Conservation (phyloP, 2,797 vertebrate species). For the Chaetophractus vellerosus region DNA sequence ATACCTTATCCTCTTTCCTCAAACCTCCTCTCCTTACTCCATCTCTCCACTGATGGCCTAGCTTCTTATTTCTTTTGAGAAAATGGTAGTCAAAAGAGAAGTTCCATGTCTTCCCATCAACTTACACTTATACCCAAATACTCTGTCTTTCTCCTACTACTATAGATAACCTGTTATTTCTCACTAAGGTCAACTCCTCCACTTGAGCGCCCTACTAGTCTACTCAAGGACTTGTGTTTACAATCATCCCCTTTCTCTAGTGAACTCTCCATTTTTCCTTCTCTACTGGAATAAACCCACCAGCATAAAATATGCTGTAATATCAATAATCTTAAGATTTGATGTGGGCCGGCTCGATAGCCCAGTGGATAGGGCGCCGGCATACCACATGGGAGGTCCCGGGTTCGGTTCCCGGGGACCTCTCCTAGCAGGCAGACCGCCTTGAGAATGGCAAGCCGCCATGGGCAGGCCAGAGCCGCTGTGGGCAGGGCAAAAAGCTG, state of each 20-base stretch:
- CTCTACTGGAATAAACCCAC: not conserved
- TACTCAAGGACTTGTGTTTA: not conserved
- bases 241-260: not conserved
- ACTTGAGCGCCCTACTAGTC: not conserved
- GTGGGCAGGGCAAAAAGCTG: too few relatives aligned
- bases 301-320: not conserved
- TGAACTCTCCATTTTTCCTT: slow-evolving; percentile 22
- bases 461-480: too few relatives aligned
- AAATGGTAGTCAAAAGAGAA: not conserved
- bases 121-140: not conserved
- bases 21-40: not conserved
- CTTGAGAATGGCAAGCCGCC: too few relatives aligned
- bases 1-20: not conserved
- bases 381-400: too few relatives aligned
- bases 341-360: too few relatives aligned
- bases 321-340: not conserved
- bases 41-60: not conserved
- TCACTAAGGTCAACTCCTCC: not conserved
- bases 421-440: too few relatives aligned
- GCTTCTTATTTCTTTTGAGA: not conserved
- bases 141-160: not conserved
- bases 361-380: too few relatives aligned
- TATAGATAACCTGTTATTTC: not conserved
- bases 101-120: not conserved
- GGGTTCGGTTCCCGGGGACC: too few relatives aligned